A percentile compares a stretch with the other conserved stretches of the same genome.
Conservation (phyloP, 2,797 vertebrate genomes). For the Arrhamphus sclerolepis region DNA sequence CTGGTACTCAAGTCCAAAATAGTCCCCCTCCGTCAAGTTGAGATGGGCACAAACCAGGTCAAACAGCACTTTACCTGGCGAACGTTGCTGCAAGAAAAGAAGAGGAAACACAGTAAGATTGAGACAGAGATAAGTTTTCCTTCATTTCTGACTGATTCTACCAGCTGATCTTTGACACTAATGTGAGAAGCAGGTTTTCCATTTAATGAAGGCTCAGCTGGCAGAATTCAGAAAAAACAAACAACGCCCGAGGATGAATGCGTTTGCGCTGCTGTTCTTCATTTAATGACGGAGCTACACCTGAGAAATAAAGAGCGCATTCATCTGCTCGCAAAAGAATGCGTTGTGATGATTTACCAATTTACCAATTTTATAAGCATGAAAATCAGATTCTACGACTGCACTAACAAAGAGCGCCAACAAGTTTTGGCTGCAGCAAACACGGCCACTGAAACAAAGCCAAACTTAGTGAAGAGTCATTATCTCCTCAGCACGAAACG, state of each 20-base stretch:
- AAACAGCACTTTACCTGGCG: conserved; percentile 87
- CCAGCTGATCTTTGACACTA: conserved; percentile 32
- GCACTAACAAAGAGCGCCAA: too few relatives aligned
- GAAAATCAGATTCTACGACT: too few relatives aligned
- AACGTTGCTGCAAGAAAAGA: conserved; percentile 83
- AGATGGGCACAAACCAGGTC: conserved; percentile 89
- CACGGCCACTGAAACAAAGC: too few relatives aligned
- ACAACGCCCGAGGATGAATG: too few relatives aligned
- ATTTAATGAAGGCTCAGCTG: conserved; percentile 43
- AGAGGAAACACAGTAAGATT: conserved; percentile 4
- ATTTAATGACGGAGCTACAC: conserved; percentile 7
- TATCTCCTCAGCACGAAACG: too few relatives aligned
- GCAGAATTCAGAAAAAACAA: not conserved
- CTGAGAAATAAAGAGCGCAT: not conserved
- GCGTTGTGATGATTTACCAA: too few relatives aligned
- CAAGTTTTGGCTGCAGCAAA: too few relatives aligned
- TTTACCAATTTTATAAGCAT: too few relatives aligned
- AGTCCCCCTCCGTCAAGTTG: conserved; percentile 92
- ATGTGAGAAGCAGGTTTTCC: not conserved
- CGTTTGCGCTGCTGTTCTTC: not conserved
- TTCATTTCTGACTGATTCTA: too few relatives aligned
- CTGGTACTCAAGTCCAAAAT: conserved; percentile 93
- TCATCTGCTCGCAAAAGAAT: not conserved
- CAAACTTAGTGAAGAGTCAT: too few relatives aligned
- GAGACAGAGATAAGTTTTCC: not conserved